Evolutionary conservation across 2,797 vertebrate species (phyloP), one percentile per base, ranked within the genome.

Genomic region (Thripadectes ignobilis): DNA sequence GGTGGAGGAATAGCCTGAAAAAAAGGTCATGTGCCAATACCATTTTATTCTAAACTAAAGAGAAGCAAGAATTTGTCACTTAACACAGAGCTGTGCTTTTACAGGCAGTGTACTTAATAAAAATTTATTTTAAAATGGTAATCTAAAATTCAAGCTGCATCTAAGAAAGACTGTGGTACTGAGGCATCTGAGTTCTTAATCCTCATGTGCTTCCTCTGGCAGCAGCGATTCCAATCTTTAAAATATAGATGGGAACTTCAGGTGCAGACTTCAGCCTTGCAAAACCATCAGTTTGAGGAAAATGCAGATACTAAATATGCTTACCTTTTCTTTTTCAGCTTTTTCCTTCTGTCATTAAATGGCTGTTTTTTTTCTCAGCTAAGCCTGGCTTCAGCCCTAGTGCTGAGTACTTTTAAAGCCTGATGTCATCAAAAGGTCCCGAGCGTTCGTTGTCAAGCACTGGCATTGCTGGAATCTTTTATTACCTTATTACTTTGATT

Each of bases 381-480:
- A 23, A 83, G 43, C 81, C 34, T 88, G 68, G 9, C 72, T 95
- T 94, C 43, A 63, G n/a, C 73, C 22, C 36, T 59, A 7, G 30
- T 74, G 69, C 29, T 24, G 24, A 39, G 41, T 89, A n/a, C 72
- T 90, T 54, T 85, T 91, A 84, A 86, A 93, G 48, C 66, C 29
- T 71, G 52, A 26, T 83, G 85, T 30, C 63, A 82, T 93, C 85
- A 61, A 59, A 85, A 93, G 69, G 67, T 79, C 83, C 75, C 21
- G 59, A 48, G 24, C 76, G 36, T 88, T 89, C 75, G 45, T 73
- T 95, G 85, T 93, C 66, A 89, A 74, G 77, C 71, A 43, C 38
- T 85, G 88, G 54, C 18, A 49, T 79, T 92, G 67, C 85, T 93
- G 36, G 72, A 73, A 72, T 88, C 76, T 93, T 88, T 63, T 87